Percentiles rank a stretch among this genome's conserved stretches.
phyloP scores from a whole-genome alignment of 2,113 vertebrate genomes.

The Conger conger region DNA sequence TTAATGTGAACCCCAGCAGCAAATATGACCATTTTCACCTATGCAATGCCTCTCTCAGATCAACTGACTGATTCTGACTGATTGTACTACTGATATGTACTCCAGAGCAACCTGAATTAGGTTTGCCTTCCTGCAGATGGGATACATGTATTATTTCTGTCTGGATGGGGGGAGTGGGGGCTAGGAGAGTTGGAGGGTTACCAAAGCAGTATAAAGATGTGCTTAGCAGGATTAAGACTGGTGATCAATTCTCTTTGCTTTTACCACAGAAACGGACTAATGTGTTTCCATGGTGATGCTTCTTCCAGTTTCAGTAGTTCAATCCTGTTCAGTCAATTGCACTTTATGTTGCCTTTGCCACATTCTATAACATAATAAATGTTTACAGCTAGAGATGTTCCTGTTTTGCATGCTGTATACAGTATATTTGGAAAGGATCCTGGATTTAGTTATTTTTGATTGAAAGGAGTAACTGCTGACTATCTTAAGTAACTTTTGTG shows the following conservation, averaged over 20 bases:
- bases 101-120: conserved; percentile 25
- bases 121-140: background rate
- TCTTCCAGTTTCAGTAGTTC: background rate
- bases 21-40: background rate
- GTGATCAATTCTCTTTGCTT: background rate
- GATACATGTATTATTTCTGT: conserved; percentile 11
- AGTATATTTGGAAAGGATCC: no score
- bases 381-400: background rate
- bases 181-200: background rate
- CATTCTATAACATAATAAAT: conserved; percentile 31
- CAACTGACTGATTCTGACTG: background rate
- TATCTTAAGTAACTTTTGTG: no score
- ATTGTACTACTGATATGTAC: no score
- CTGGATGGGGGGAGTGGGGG: background rate
- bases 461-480: no score
- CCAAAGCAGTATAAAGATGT: background rate
- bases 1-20: background rate
- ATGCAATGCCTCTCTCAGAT: background rate
- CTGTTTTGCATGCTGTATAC: background rate
- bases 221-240: background rate
- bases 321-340: conserved; percentile 28
- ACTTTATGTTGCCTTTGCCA: conserved; percentile 40
- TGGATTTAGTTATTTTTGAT: no score
- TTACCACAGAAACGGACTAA: background rate
- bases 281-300: background rate